A percentile compares a stretch with the other conserved stretches of the same genome.
These are phyloP conservation scores for Urocolius indicus DNA, from an alignment of 2,113 vertebrate species.

Conservation along the genomic window DNA sequence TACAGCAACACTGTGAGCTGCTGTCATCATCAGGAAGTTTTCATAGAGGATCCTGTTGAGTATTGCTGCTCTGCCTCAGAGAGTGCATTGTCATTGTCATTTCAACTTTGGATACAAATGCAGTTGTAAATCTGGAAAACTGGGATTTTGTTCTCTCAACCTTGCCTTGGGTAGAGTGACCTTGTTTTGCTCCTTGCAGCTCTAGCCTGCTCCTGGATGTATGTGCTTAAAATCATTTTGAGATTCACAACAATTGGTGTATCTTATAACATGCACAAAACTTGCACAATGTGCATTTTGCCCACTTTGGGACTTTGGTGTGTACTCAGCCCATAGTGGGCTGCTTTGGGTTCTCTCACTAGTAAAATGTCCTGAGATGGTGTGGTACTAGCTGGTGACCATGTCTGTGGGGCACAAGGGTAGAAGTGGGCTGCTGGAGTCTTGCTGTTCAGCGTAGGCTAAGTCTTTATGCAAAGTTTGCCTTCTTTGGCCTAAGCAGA, in stretches of 20 bases:
- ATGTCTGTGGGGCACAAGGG: background rate
- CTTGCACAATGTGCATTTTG: background rate
- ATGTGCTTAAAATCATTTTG: background rate
- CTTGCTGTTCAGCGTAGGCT: background rate
- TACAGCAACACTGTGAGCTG: background rate
- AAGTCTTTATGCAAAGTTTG: background rate
- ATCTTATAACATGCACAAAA: background rate
- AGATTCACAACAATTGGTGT: background rate
- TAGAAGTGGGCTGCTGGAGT: background rate
- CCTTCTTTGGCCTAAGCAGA: fast-evolving
- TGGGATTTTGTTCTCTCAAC: background rate
- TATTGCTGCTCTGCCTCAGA: background rate
- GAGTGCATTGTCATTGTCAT: background rate
- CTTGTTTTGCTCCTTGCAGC: background rate
- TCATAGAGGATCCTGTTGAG: background rate
- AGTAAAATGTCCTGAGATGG: background rate
- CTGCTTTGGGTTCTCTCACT: background rate
- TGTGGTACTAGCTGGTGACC: background rate
- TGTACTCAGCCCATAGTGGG: background rate
- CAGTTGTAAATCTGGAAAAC: background rate
- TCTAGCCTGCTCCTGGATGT: background rate
- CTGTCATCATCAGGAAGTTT: background rate
- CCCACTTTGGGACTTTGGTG: background rate
- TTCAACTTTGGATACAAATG: background rate
- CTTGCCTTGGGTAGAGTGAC: background rate